Conservation (phyloP, 2,113 vertebrate species). For the Chitala chitala region DNA sequence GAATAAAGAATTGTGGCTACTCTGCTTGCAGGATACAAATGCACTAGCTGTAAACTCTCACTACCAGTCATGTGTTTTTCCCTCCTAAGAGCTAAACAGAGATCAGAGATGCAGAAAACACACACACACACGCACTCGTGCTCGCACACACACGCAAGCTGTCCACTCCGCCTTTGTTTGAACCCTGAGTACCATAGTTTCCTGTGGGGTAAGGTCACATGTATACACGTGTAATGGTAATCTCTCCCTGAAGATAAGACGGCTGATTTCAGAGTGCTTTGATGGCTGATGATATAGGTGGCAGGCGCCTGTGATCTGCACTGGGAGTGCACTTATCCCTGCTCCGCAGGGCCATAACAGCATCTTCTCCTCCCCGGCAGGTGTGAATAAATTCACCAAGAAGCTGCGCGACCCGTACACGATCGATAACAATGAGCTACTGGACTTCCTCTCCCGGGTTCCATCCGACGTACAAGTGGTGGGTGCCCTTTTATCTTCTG, state of each 20-base stretch:
- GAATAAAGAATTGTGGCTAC: too few species aligned
- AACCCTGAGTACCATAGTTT: neutral
- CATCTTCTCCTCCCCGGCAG: conserved; percentile 55
- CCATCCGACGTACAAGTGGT: conserved; percentile 97
- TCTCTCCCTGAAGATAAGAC: conserved; percentile 29
- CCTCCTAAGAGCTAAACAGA: neutral
- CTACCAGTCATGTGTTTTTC: neutral
- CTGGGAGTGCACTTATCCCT: conserved; percentile 24
- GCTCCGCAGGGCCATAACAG: conserved; percentile 16
- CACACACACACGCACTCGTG: too few species aligned
- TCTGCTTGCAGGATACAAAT: too few species aligned
- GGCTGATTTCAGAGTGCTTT: conserved; percentile 32
- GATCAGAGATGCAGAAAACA: conserved; percentile 10
- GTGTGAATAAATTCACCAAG: conserved; percentile 98
- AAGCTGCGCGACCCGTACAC: conserved; percentile 91
- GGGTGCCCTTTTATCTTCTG: conserved; percentile 56
- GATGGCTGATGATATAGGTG: conserved; percentile 26
- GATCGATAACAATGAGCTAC: conserved; percentile 95
- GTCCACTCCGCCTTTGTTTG: conserved; percentile 3
- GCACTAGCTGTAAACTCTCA: conserved; percentile 27
- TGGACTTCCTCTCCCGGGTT: conserved; percentile 95
- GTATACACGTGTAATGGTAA: conserved; percentile 30
- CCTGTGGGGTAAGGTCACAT: neutral
- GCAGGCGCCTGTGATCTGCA: conserved; percentile 30
- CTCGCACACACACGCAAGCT: too few species aligned